Percentiles rank a stretch among this genome's conserved stretches.
These are phyloP conservation scores for Stigmatopora argus DNA, from an alignment of 2,113 vertebrate genomes.

Conservation along the genomic window DNA sequence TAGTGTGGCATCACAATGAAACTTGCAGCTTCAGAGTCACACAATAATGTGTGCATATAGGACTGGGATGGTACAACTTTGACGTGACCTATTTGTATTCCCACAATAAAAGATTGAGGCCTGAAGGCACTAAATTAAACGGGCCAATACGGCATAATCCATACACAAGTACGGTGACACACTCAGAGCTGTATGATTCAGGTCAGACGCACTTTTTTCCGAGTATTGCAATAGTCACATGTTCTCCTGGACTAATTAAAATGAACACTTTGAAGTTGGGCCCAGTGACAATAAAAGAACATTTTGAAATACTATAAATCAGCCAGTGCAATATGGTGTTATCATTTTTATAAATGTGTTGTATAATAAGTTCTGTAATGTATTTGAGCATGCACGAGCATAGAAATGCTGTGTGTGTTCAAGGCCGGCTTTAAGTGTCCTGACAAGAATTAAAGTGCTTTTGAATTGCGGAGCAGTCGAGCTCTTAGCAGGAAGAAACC, in stretches of 20 bases:
- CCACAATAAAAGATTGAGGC: constrained; percentile 86
- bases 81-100: constrained; percentile 73
- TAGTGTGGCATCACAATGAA: constrained; percentile 80
- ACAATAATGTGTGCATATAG: constrained; percentile 65
- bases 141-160: constrained; percentile 16
- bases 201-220: constrained; percentile 27
- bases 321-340: background rate
- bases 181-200: constrained; percentile 25
- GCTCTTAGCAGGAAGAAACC: background rate
- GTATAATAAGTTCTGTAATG: background rate
- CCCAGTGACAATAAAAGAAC: background rate
- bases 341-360: background rate
- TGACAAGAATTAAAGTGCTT: background rate
- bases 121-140: constrained; percentile 54
- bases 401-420: background rate
- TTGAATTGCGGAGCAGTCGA: background rate
- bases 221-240: constrained; percentile 7
- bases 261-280: background rate
- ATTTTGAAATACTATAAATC: background rate
- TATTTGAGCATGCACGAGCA: background rate
- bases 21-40: constrained; percentile 78
- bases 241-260: background rate
- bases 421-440: background rate
- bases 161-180: constrained; percentile 32
- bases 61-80: constrained; percentile 79